Evolutionary conservation across 1,140 invertebrate genomes (phyloP).

Genomic region (Rhizoglyphus robini): DNA sequence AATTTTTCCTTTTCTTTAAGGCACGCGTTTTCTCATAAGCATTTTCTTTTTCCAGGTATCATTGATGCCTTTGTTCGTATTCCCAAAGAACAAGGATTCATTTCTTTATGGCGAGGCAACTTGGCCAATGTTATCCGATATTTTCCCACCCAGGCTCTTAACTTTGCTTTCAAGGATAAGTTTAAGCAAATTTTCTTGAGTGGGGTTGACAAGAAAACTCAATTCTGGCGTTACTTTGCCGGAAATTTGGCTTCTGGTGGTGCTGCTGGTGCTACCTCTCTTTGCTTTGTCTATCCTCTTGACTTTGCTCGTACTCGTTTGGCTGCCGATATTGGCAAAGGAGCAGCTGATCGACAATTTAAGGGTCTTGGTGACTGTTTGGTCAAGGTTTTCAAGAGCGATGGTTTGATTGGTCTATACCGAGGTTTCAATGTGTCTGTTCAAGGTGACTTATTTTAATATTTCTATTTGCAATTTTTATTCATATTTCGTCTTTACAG

Average conservation of each 20-base stretch:
- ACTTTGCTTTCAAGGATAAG: slow-evolving; percentile 84
- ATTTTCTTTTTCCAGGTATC: slow-evolving; percentile 42
- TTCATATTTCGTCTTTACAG: slow-evolving; percentile 1
- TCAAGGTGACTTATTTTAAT: slow-evolving; percentile 48
- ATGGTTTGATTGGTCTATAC: slow-evolving; percentile 73
- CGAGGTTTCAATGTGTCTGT: slow-evolving; percentile 84
- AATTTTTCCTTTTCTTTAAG: not conserved
- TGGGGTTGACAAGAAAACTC: slow-evolving; percentile 67
- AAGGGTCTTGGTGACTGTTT: slow-evolving; percentile 72
- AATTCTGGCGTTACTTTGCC: slow-evolving; percentile 71
- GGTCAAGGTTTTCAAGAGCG: slow-evolving; percentile 68
- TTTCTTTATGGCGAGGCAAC: slow-evolving; percentile 90
- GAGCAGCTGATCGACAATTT: slow-evolving; percentile 64
- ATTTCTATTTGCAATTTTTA: slow-evolving; percentile 35
- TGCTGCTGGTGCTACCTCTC: slow-evolving; percentile 78
- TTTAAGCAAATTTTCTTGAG: slow-evolving; percentile 51
- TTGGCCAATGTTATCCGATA: slow-evolving; percentile 81
- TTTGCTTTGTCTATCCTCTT: slow-evolving; percentile 86
- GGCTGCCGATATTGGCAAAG: slow-evolving; percentile 70
- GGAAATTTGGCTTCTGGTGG: slow-evolving; percentile 84
- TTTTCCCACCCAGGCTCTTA: slow-evolving; percentile 87
- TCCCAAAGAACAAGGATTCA: slow-evolving; percentile 67
- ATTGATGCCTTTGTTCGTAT: slow-evolving; percentile 72
- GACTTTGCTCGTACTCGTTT: slow-evolving; percentile 87
- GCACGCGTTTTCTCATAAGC: not conserved